Conservation (phyloP, 2,888 invertebrate species). For the Drosophila suboccidentalis region DNA sequence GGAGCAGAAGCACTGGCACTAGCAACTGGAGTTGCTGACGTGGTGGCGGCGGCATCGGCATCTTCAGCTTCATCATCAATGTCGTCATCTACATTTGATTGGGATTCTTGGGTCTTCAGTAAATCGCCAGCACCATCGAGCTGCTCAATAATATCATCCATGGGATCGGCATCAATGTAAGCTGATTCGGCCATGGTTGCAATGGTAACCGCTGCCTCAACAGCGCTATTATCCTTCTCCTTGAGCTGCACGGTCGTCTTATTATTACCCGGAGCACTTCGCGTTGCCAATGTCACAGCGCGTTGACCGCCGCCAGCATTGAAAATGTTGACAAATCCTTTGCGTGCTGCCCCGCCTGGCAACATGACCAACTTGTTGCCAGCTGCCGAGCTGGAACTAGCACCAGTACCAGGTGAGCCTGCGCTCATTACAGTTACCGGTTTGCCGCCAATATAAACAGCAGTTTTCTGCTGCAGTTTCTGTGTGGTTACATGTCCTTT, state of each 20-base stretch:
- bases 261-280: slow-evolving; percentile 36
- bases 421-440: slow-evolving; percentile 90
- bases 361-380: slow-evolving; percentile 86
- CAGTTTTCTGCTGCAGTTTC: slow-evolving; percentile 87
- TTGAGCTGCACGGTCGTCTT: slow-evolving; percentile 23
- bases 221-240: slow-evolving; percentile 39
- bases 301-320: slow-evolving; percentile 71
- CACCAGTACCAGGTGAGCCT: not conserved
- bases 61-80: slow-evolving; percentile 43
- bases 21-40: slow-evolving; percentile 1
- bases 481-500: slow-evolving; percentile 55
- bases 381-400: slow-evolving; percentile 67
- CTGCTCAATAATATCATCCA: slow-evolving; percentile 85
- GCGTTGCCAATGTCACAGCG: slow-evolving; percentile 75
- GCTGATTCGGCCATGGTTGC: slow-evolving; percentile 61
- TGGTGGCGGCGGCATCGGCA: slow-evolving; percentile 34
- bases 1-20: not conserved
- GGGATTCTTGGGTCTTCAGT: slow-evolving; percentile 14
- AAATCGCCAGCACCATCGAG: slow-evolving; percentile 82
- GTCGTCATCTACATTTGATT: slow-evolving; percentile 13
- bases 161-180: slow-evolving; percentile 74
- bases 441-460: slow-evolving; percentile 89
- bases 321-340: slow-evolving; percentile 87
- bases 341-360: slow-evolving; percentile 85
- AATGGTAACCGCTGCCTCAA: slow-evolving; percentile 58